Percentiles rank a stretch among this genome's conserved stretches.
These are phyloP conservation scores for Caenorhabditis sulstoni DNA, from an alignment of 2,888 invertebrate species.

Conservation along the genomic window DNA sequence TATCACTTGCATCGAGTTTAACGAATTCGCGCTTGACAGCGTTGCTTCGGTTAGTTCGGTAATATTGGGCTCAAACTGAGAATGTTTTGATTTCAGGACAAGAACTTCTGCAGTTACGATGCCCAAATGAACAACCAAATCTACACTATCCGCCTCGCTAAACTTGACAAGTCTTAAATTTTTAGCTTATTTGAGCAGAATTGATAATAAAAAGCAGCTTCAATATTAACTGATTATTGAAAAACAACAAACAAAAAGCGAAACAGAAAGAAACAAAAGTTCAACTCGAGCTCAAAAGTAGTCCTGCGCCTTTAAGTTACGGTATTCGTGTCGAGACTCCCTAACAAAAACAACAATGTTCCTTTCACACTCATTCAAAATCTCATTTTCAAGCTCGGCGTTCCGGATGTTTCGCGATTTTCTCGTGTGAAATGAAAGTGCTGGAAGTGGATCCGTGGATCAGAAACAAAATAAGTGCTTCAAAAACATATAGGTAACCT, in stretches of 20 bases:
- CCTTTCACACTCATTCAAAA: background rate
- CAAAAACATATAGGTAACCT: constrained; percentile 3
- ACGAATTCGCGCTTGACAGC: constrained; percentile 44
- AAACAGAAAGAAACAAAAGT: background rate
- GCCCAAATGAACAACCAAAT: constrained; percentile 41
- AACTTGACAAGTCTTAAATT: constrained; percentile 61
- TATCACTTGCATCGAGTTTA: constrained; percentile 58
- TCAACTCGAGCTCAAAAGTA: background rate
- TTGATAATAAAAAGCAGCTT: background rate
- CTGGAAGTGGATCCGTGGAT: constrained; percentile 22
- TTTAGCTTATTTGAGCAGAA: background rate
- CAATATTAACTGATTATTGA: background rate
- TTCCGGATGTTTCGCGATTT: background rate
- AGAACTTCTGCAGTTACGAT: constrained; percentile 68
- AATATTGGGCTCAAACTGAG: background rate
- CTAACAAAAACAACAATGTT: background rate
- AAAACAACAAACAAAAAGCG: background rate
- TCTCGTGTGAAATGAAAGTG: constrained; percentile 12
- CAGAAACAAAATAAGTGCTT: background rate
- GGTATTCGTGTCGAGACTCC: constrained; percentile 11
- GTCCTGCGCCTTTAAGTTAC: background rate
- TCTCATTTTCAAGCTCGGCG: no score
- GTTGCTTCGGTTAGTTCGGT: constrained; percentile 24
- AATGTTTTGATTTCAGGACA: constrained; percentile 42
- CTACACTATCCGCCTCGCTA: constrained; percentile 62